Conservation (phyloP, 1,140 invertebrate species). For the Orchestia grillus region DNA sequence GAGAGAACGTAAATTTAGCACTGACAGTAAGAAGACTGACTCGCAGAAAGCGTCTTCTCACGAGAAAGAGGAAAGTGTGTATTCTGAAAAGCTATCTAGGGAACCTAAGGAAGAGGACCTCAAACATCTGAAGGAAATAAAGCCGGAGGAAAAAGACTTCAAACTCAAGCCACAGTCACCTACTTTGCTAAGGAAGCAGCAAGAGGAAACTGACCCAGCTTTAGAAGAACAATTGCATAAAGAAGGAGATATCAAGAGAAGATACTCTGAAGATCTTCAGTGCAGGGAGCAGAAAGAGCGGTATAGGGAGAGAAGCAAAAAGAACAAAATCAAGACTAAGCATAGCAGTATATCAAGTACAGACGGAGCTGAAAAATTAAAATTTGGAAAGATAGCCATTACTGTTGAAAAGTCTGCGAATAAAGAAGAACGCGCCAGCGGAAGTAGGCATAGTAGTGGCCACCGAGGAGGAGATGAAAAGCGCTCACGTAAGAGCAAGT, state of each 20-base stretch:
- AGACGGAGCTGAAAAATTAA: neutral
- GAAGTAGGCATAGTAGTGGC: constrained; percentile 55
- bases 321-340: neutral
- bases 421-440: neutral
- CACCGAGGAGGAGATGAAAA: constrained; percentile 57
- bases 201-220: neutral
- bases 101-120: neutral
- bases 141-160: neutral
- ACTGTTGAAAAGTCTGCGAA: neutral
- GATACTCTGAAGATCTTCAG: neutral
- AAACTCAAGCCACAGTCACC: neutral
- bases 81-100: neutral
- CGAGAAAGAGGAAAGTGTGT: neutral
- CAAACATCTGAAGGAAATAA: neutral
- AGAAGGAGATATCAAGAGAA: neutral
- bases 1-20: neutral
- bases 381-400: neutral
- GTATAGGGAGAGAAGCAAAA: neutral
- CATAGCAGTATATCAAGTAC: neutral
- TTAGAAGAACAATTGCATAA: neutral
- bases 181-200: neutral
- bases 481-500: constrained; percentile 58
- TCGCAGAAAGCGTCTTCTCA: neutral
- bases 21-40: constrained; percentile 7
- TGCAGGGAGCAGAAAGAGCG: constrained; percentile 1